Evolutionary conservation across 2,797 vertebrate genomes (phyloP).

Genomic region (Hydrophis major): DNA sequence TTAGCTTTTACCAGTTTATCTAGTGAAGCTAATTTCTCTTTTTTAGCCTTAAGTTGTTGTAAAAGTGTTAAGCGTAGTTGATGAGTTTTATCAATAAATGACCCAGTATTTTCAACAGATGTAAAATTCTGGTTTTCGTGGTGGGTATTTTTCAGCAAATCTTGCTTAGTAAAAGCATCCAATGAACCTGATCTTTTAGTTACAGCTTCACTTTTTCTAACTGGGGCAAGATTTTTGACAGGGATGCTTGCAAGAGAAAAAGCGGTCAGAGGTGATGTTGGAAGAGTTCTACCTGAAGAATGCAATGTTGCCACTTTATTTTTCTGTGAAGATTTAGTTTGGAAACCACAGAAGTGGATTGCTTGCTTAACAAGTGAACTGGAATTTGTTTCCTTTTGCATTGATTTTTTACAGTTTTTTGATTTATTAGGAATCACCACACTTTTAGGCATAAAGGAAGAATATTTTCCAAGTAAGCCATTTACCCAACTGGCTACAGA

Average conservation of each 20-base stretch:
- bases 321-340: slow-evolving; percentile 57
- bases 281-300: background rate
- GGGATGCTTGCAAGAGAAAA: background rate
- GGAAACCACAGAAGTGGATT: slow-evolving; percentile 83
- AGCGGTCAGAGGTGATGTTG: slow-evolving; percentile 26
- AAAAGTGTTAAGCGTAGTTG: slow-evolving; percentile 83
- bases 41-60: slow-evolving; percentile 90
- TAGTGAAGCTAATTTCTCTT: slow-evolving; percentile 85
- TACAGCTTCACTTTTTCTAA: background rate
- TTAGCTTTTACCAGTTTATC: slow-evolving; percentile 70
- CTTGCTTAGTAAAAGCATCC: slow-evolving; percentile 12
- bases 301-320: background rate
- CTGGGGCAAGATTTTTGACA: background rate
- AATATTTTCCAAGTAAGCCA: slow-evolving; percentile 63
- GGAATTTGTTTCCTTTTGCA: slow-evolving; percentile 51
- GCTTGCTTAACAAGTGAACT: slow-evolving; percentile 78
- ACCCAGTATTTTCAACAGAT: slow-evolving; percentile 35
- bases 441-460: slow-evolving; percentile 66
- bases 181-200: background rate
- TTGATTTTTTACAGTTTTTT: slow-evolving; percentile 43
- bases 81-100: slow-evolving; percentile 69
- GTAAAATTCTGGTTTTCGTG: background rate
- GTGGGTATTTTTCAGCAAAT: background rate
- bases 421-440: slow-evolving; percentile 48
- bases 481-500: slow-evolving; percentile 73